Base-by-base conservation (phyloP, 2,888 invertebrate genomes). In the Campoletis raptor region DNA sequence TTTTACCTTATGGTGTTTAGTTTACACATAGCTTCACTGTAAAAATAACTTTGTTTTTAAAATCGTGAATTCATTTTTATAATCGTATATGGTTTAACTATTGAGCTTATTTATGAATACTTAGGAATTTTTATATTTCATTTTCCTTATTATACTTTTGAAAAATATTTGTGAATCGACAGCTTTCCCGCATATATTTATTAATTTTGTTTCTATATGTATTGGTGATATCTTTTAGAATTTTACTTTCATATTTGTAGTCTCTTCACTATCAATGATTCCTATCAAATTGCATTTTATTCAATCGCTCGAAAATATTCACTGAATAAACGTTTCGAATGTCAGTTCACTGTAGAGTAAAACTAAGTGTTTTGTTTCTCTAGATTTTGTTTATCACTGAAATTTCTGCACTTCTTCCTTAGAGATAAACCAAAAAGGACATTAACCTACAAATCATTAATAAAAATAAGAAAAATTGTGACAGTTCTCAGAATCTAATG, bases 291-390 rank as follows among this genome's bases (percentile, higher is more conserved):
- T 7, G 30, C 24, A 61, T 61, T 61, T 15, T 15, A 61, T 61
- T 61, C 12, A 61, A 61, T 61, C 15, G 61, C 61, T 61, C 61
- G 61, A 61, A 61, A 30, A 61, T 61, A 30, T 61, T 15, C 61
- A 61, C 61, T 61, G 10, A 61, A 61, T 61, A 30, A 61, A 30
- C 30, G 15, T 61, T 61, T 61, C 61, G 61, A 61, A 61, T 61
- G 61, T 61, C 61, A 61, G 30, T 61, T 61, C 61, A 61, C 61
- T 61, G 61, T 61, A 61, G 61, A 30, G 30, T 61, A 30, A 61
- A 30, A 61, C 30, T 48, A 18, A 48, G 48, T 61, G 57, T 57
- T 10, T 61, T 61, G 30, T 15, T 30, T 30, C 5, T 61, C 30
- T 61, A 61, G 61, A 30, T 30, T 57, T 61, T 61, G 15, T 61